Base-by-base conservation (phyloP, 2,113 vertebrate species). In the Empidonax alnorum region DNA sequence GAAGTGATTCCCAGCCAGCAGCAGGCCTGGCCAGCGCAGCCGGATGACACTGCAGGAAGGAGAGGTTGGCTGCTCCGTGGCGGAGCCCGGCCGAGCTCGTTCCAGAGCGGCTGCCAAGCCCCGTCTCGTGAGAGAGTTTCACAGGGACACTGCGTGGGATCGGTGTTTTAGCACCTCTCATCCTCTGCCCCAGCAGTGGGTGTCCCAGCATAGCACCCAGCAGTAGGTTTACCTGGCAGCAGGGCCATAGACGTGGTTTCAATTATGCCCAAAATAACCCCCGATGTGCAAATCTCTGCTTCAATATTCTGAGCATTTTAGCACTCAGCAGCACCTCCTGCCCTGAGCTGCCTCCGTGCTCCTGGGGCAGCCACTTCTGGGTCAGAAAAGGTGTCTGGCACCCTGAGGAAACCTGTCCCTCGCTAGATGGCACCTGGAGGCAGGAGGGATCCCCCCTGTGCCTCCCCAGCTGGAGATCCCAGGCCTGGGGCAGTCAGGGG, bases 11-110 rank as follows among this genome's bases (percentile, higher is more conserved):
- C 83, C 67, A 49, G 63, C 67, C 84, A 61, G 92, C 78, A 67
- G 94, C 0, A 2, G 74, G 61, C 62, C 92, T 93, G 87, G 93
- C 94, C 80, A 33, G 77, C 12, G 0, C 19, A 0, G 84, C 78
- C 56, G 22, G 94, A 94, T 93, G 96, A 90, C 91, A 65, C 86
- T 21, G 79, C 91, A 76, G 91, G 86, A 83, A 92, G 89, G 76
- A 80, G 91, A 86, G 44, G 42, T 52, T 96, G 93, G 94, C 90
- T 68, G 90, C 79, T 66, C 58, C 37, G 3, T 72, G 87, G 81
- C 37, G 24, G 56, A 77, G 69, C 65, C 77, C 0, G 1, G 74
- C 65, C 1, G 10, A 86, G 89, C 76, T 92, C 7, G 2, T 94
- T 90, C 79, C 85, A 84, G 94, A 7, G 9, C 79, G 27, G 66